Percentiles rank a stretch among this genome's conserved stretches.
Evolutionary conservation across 2,888 invertebrate genomes (phyloP).

Genomic region (Dolichopus griseipennis): DNA sequence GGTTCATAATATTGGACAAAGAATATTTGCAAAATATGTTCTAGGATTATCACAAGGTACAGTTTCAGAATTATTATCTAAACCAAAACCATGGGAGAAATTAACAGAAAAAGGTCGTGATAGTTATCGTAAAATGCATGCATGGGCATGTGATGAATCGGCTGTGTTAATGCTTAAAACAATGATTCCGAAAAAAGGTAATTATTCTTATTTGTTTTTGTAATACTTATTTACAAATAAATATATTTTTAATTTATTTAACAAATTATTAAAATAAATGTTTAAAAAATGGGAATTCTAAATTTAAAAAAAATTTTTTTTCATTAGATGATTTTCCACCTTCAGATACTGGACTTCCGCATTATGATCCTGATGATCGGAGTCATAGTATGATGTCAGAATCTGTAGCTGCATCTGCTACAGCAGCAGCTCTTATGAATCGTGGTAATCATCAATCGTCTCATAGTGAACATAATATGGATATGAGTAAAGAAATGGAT

Average conservation of each 20-base stretch:
- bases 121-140: conserved; percentile 99
- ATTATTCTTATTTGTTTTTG: conserved; percentile 35
- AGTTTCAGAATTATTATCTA: conserved; percentile 93
- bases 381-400: conserved; percentile 43
- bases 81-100: conserved; percentile 99
- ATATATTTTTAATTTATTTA: no score
- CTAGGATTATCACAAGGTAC: conserved; percentile 95
- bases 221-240: not conserved
- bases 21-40: conserved; percentile 97
- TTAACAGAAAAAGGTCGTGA: conserved; percentile 98
- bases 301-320: not conserved
- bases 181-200: conserved; percentile 96
- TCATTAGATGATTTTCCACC: conserved; percentile 6
- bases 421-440: conserved; percentile 46
- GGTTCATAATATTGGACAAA: conserved; percentile 96
- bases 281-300: not conserved
- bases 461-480: not conserved
- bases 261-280: not conserved
- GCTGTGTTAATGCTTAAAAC: conserved; percentile 96
- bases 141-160: conserved; percentile 97
- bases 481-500: not conserved
- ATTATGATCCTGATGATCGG: conserved; percentile 16
- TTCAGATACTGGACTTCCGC: not conserved
- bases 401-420: conserved; percentile 39
- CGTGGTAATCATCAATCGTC: not conserved